phyloP scores from a whole-genome alignment of 2,888 invertebrate genomes.

The Neocrepidodera transversa region DNA sequence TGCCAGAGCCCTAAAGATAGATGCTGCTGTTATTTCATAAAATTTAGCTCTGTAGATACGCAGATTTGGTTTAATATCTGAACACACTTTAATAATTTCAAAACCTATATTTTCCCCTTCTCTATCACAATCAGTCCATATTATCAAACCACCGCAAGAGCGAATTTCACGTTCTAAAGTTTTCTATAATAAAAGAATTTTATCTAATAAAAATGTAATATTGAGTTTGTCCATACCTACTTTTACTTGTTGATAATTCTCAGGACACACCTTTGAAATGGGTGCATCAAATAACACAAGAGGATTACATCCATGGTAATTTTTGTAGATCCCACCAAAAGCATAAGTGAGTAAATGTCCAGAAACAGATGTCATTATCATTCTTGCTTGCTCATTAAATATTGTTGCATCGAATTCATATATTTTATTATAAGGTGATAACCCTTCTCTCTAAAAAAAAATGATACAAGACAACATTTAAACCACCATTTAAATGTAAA shows the following conservation, averaged over 20 bases:
- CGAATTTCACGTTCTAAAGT: slow-evolving; percentile 74
- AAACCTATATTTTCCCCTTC: slow-evolving; percentile 99
- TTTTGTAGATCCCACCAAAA: slow-evolving; percentile 77
- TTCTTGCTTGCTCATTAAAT: slow-evolving; percentile 75
- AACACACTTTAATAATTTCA: slow-evolving; percentile 93
- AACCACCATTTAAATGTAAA: too few relatives aligned
- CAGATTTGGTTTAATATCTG: slow-evolving; percentile 75
- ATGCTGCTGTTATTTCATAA: slow-evolving; percentile 92
- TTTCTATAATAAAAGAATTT: too few relatives aligned
- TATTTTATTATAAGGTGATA: slow-evolving; percentile 91
- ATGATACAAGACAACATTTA: too few relatives aligned
- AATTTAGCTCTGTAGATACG: slow-evolving; percentile 85
- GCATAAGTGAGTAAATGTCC: slow-evolving; percentile 89
- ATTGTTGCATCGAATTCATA: slow-evolving; percentile 89
- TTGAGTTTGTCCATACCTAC: slow-evolving; percentile 58
- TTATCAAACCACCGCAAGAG: slow-evolving; percentile 78
- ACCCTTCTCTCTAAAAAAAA: slow-evolving; percentile 78
- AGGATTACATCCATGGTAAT: slow-evolving; percentile 86
- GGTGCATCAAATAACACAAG: slow-evolving; percentile 87
- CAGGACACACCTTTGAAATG: slow-evolving; percentile 76
- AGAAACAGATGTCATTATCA: slow-evolving; percentile 98
- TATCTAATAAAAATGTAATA: too few relatives aligned
- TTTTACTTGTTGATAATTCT: slow-evolving; percentile 79
- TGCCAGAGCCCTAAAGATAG: slow-evolving; percentile 80
- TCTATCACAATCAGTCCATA: slow-evolving; percentile 99